A percentile compares a stretch with the other conserved stretches of the same genome.
Evolutionary conservation across 2,113 vertebrate genomes (phyloP).

Genomic region (Amia ocellicauda): DNA sequence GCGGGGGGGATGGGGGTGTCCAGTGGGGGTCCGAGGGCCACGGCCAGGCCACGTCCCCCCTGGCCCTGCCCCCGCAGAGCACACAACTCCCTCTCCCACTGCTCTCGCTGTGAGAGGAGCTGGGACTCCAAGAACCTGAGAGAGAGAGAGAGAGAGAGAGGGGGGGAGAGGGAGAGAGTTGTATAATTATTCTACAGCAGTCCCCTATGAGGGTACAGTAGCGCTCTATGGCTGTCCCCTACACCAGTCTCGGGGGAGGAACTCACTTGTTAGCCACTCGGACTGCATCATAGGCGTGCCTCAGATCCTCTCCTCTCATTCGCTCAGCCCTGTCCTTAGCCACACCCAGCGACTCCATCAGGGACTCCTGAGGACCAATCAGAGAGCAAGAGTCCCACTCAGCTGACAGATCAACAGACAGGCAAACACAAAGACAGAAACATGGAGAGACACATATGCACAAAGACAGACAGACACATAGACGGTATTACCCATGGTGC

Average conservation of each 20-base stretch:
- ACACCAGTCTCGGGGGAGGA: neutral
- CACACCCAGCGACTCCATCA: slow-evolving; percentile 58
- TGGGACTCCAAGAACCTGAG: slow-evolving; percentile 66
- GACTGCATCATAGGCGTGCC: slow-evolving; percentile 56
- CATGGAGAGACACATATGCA: neutral
- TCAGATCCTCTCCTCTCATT: slow-evolving; percentile 62
- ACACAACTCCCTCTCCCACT: slow-evolving; percentile 53
- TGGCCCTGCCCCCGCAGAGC: slow-evolving; percentile 38
- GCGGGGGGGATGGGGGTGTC: slow-evolving; percentile 29
- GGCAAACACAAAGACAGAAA: too few relatives aligned
- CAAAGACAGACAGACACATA: neutral
- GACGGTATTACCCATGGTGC: slow-evolving; percentile 44
- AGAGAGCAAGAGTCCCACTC: neutral
- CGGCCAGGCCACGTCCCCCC: slow-evolving; percentile 27
- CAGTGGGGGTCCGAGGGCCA: slow-evolving; percentile 11
- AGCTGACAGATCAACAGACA: too few relatives aligned
- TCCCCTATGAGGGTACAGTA: neutral
- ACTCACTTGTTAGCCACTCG: slow-evolving; percentile 74
- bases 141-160: slow-evolving; percentile 9
- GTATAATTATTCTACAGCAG: too few relatives aligned
- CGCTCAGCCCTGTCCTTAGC: slow-evolving; percentile 50
- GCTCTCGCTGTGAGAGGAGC: slow-evolving; percentile 52
- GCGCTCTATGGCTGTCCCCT: too few relatives aligned
- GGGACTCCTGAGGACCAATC: slow-evolving; percentile 39
- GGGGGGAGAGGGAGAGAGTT: neutral